Conservation (phyloP, 2,888 invertebrate genomes). For the Drosophila greeni region DNA sequence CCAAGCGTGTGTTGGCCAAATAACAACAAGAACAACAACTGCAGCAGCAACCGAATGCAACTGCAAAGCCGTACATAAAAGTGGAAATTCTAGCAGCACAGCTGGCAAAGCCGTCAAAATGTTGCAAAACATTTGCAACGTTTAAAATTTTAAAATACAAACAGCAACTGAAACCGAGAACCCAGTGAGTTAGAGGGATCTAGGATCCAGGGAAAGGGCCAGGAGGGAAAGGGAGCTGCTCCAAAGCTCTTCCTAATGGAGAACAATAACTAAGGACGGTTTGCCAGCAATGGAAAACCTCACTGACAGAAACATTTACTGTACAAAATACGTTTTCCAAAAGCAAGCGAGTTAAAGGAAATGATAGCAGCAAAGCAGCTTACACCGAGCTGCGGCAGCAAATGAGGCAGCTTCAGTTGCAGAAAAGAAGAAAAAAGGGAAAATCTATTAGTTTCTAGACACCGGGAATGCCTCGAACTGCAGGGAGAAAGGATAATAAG, state of each 20-base stretch:
- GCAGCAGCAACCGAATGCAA: slow-evolving; percentile 25
- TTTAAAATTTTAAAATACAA: slow-evolving; percentile 41
- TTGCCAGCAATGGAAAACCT: slow-evolving; percentile 26
- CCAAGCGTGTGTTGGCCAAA: slow-evolving; percentile 32
- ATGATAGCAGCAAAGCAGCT: slow-evolving; percentile 25
- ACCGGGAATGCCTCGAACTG: background rate
- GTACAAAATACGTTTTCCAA: slow-evolving; percentile 19
- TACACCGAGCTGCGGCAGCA: slow-evolving; percentile 23
- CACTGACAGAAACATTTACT: slow-evolving; percentile 36
- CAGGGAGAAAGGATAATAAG: slow-evolving; percentile 11
- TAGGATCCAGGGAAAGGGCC: background rate
- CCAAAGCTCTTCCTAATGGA: slow-evolving; percentile 34
- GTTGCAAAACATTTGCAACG: slow-evolving; percentile 56
- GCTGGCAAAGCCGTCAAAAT: slow-evolving; percentile 61
- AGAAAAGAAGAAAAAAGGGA: background rate
- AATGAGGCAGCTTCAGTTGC: slow-evolving; percentile 31
- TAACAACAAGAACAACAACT: slow-evolving; percentile 28
- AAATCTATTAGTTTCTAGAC: slow-evolving; percentile 17
- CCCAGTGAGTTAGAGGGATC: slow-evolving; percentile 2
- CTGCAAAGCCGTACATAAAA: slow-evolving; percentile 35
- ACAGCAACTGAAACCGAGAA: slow-evolving; percentile 12
- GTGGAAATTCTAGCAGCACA: slow-evolving; percentile 38
- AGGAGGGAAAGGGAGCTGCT: background rate
- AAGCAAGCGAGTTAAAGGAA: background rate
- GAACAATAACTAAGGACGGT: slow-evolving; percentile 32